Conservation (phyloP, 1,140 invertebrate genomes). For the Monomorium pharaonis region DNA sequence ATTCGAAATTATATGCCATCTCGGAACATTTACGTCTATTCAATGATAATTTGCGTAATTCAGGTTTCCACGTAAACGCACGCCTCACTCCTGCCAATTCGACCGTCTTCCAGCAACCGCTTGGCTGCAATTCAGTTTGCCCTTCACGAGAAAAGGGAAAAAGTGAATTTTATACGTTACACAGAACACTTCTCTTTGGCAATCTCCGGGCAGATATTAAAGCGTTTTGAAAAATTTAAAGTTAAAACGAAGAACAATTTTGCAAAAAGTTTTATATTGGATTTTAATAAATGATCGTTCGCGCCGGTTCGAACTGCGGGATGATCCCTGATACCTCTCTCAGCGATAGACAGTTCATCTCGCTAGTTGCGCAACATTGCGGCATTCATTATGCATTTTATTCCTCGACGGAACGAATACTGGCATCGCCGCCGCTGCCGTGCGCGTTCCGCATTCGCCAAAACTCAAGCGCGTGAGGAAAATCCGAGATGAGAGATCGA, state of each 20-base stretch:
- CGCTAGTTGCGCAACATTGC: slow-evolving; percentile 28
- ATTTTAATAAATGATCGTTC: slow-evolving; percentile 14
- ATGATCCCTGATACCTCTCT: slow-evolving; percentile 8
- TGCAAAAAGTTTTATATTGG: not conserved
- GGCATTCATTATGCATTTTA: slow-evolving; percentile 49
- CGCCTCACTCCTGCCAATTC: slow-evolving; percentile 27
- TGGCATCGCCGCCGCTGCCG: not conserved
- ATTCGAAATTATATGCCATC: slow-evolving; percentile 26
- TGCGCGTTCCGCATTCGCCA: not conserved
- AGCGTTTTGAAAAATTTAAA: not conserved
- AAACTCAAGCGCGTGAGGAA: slow-evolving; percentile 28
- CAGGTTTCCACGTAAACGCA: slow-evolving; percentile 41
- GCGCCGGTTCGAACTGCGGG: not conserved
- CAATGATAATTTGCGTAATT: slow-evolving; percentile 51
- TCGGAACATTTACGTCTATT: slow-evolving; percentile 42
- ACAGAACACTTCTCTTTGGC: not conserved
- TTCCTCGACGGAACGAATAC: slow-evolving; percentile 16
- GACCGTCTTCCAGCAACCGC: not conserved
- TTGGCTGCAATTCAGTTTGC: slow-evolving; percentile 41
- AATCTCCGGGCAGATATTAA: not conserved
- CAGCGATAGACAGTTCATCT: slow-evolving; percentile 36
- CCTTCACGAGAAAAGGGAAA: not conserved
- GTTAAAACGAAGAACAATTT: not conserved
- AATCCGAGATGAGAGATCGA: slow-evolving; percentile 5
- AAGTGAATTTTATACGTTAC: slow-evolving; percentile 21